Evolutionary conservation across 2,797 vertebrate genomes (phyloP).

Genomic region (Anolis apletophallus): DNA sequence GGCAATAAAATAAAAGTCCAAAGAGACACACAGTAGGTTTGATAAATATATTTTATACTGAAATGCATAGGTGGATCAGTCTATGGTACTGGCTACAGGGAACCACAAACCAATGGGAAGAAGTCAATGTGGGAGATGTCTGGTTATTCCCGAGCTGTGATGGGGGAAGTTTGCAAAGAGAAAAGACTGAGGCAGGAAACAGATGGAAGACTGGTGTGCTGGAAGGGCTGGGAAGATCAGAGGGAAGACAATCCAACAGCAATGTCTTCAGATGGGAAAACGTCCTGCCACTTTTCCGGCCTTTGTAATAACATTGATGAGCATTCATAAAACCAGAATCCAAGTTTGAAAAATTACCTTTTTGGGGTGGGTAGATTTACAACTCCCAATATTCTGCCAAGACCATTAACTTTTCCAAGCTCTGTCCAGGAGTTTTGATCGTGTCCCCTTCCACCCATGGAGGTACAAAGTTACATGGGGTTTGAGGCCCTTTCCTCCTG

Average conservation of each 20-base stretch:
- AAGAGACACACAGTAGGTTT: neutral
- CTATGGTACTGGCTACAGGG: conserved; percentile 24
- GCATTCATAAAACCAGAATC: neutral
- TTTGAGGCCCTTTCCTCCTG: too few relatives aligned
- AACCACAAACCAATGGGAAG: conserved; percentile 42
- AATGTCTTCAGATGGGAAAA: neutral
- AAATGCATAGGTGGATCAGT: conserved; percentile 30
- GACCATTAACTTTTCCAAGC: too few relatives aligned
- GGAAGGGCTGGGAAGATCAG: neutral
- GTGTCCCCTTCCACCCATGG: neutral
- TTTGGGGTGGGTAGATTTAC: too few relatives aligned
- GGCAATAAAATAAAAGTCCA: neutral
- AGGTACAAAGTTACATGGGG: neutral
- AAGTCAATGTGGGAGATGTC: conserved; percentile 40
- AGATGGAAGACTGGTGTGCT: conserved; percentile 29
- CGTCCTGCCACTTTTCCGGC: neutral
- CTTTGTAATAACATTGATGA: neutral
- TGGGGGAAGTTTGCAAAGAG: neutral
- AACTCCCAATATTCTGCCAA: too few relatives aligned
- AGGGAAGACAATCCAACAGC: neutral
- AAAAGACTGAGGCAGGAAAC: conserved; percentile 25
- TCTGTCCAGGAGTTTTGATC: neutral
- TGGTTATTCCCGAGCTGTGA: neutral
- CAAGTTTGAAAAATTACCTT: too few relatives aligned
- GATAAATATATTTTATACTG: conserved; percentile 47